Conservation (phyloP, 2,797 vertebrate species). For the Cuniculus paca region DNA sequence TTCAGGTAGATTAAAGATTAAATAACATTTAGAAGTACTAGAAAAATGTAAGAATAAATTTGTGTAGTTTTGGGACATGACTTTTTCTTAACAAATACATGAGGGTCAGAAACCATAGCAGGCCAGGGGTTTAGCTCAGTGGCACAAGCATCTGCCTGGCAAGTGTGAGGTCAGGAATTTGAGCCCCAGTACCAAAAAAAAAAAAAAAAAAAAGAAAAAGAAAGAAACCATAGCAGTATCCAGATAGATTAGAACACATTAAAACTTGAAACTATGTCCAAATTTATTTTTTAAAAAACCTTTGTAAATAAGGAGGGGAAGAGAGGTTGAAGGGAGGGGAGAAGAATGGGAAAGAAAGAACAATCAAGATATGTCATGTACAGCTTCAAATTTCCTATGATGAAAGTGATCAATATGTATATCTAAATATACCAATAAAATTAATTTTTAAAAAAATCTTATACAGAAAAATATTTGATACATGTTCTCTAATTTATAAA, state of each 20-base stretch:
- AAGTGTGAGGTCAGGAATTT: too few relatives aligned
- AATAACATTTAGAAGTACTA: background rate
- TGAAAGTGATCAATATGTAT: background rate
- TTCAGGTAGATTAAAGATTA: conserved; percentile 19
- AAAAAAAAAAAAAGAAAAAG: too few relatives aligned
- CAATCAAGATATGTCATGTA: background rate
- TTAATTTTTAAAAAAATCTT: background rate
- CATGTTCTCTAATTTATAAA: conserved; percentile 24
- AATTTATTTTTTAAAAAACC: background rate
- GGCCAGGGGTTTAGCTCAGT: too few relatives aligned
- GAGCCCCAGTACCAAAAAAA: too few relatives aligned
- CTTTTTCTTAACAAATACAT: conserved; percentile 40
- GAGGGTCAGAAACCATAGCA: background rate
- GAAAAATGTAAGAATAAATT: background rate
- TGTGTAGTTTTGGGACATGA: background rate
- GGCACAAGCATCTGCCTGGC: too few relatives aligned
- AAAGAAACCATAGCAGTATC: background rate
- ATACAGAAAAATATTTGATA: background rate
- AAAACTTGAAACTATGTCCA: conserved; percentile 4
- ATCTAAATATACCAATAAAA: background rate
- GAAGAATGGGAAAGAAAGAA: background rate
- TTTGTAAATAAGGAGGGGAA: background rate
- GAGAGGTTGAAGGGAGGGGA: background rate
- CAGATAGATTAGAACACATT: background rate
- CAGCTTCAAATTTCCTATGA: background rate